Percentiles rank a stretch among this genome's conserved stretches.
These are phyloP conservation scores for Ornithoptera priamus DNA, from an alignment of 2,888 invertebrate species.

Conservation along the genomic window DNA sequence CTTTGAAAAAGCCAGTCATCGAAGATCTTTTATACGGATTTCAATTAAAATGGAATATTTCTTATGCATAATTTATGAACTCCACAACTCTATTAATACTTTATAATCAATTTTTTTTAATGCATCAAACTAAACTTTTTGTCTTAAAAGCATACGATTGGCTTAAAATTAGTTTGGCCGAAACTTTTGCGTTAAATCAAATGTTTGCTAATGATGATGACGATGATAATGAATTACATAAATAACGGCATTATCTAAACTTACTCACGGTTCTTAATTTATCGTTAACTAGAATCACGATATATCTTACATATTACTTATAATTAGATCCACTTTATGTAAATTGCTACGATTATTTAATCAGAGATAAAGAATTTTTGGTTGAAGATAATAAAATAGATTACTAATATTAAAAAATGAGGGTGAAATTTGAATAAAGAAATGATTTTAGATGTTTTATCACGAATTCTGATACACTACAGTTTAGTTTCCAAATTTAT, in stretches of 20 bases:
- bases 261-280: neutral
- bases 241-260: neutral
- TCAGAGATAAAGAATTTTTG: neutral
- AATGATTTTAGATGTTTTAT: neutral
- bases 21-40: constrained; percentile 25
- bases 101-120: constrained; percentile 12
- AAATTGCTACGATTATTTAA: neutral
- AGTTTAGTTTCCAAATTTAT: neutral
- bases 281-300: too few relatives aligned
- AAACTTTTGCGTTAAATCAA: constrained; percentile 1
- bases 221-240: neutral
- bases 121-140: neutral
- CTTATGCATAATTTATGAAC: constrained; percentile 16
- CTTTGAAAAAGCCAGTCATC: constrained; percentile 25
- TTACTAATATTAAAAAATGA: neutral
- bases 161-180: neutral
- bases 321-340: neutral
- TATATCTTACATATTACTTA: neutral
- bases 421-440: neutral
- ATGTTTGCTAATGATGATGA: neutral
- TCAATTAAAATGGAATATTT: constrained; percentile 31
- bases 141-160: neutral
- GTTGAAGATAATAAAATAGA: neutral
- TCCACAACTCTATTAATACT: constrained; percentile 5
- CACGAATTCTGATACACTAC: neutral